phyloP scores from a whole-genome alignment of 2,888 invertebrate species.

The Machimus atricapillus region DNA sequence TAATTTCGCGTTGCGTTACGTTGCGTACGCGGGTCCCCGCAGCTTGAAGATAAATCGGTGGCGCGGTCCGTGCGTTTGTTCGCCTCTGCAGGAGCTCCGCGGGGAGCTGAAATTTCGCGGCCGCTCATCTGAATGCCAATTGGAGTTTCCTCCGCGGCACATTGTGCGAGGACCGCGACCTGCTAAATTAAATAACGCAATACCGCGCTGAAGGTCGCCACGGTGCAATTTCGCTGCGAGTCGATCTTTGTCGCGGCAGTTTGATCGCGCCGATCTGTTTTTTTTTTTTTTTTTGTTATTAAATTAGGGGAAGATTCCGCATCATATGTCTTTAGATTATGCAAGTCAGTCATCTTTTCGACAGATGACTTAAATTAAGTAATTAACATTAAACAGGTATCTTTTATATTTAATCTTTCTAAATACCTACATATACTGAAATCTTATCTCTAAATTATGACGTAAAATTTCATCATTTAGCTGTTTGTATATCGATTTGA shows the following conservation, averaged over 20 bases:
- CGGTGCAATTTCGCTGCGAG: neutral
- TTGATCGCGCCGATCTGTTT: neutral
- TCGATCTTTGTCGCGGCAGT: neutral
- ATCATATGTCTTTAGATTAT: neutral
- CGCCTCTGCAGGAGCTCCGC: neutral
- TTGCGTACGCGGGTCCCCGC: neutral
- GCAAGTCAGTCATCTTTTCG: too few relatives aligned
- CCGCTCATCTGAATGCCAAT: neutral
- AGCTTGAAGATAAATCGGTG: neutral
- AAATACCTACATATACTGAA: too few relatives aligned
- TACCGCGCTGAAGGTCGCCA: neutral
- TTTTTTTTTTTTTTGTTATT: neutral
- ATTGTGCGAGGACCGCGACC: neutral
- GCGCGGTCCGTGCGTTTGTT: neutral
- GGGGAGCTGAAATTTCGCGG: neutral
- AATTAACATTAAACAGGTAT: too few relatives aligned
- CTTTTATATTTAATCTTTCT: too few relatives aligned
- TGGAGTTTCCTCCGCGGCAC: neutral
- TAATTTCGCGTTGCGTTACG: slow-evolving; percentile 1
- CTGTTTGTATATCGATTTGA: too few relatives aligned
- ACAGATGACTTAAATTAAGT: too few relatives aligned
- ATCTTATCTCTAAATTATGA: too few relatives aligned
- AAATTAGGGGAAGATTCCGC: neutral
- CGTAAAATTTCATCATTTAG: too few relatives aligned
- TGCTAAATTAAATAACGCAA: neutral